These are phyloP conservation scores for Excalfactoria chinensis DNA, from an alignment of 2,113 vertebrate genomes.

Conservation along the genomic window DNA sequence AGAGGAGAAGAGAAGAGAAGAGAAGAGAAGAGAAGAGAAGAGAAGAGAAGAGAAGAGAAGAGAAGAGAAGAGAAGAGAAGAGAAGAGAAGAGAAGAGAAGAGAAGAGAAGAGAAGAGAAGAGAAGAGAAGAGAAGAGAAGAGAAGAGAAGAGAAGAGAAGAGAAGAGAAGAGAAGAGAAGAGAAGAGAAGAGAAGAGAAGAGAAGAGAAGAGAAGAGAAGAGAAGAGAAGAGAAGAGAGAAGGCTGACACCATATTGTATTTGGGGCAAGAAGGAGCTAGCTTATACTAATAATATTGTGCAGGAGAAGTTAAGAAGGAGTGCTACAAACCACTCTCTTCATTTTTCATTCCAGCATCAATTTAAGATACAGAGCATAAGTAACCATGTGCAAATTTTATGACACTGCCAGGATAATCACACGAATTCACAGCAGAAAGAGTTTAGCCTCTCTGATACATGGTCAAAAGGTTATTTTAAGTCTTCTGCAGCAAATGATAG, in stretches of 20 bases:
- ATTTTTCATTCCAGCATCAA: background rate
- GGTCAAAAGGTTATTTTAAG: background rate
- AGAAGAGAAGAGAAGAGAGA: background rate
- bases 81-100: too few relatives aligned
- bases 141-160: too few relatives aligned
- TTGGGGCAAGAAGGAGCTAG: background rate
- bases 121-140: too few relatives aligned
- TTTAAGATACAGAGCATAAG: slow-evolving; percentile 1
- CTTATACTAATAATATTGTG: background rate
- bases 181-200: too few relatives aligned
- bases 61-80: too few relatives aligned
- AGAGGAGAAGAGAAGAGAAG: too few relatives aligned
- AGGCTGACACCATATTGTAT: fast-evolving
- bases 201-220: too few relatives aligned
- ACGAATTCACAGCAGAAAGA: background rate
- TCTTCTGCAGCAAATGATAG: background rate
- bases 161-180: too few relatives aligned
- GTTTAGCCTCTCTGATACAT: background rate
- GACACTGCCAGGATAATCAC: background rate
- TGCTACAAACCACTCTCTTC: background rate
- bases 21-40: too few relatives aligned
- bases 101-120: too few relatives aligned
- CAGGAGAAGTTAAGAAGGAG: background rate
- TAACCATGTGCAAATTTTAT: background rate
- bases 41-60: too few relatives aligned